Conservation (phyloP, 2,113 vertebrate genomes). For the Ginglymostoma cirratum region DNA sequence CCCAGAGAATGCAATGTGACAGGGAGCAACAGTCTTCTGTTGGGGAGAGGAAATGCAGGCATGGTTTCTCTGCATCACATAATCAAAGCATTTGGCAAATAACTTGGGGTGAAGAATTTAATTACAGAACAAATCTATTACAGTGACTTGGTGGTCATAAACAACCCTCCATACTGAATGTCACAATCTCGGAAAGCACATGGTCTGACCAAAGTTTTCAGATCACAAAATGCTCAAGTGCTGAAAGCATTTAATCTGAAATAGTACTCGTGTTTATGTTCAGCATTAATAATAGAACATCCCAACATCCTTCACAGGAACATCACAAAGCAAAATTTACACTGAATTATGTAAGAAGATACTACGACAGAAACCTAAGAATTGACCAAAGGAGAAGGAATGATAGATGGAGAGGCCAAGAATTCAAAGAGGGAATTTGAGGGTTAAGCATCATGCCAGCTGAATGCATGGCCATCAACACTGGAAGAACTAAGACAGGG, state of each 20-base stretch:
- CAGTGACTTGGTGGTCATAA: background rate
- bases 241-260: background rate
- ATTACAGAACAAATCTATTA: background rate
- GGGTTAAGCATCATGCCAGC: background rate
- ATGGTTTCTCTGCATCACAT: background rate
- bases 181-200: background rate
- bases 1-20: background rate
- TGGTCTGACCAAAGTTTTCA: background rate
- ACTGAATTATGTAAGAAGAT: background rate
- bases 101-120: background rate
- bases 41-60: background rate
- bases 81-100: background rate
- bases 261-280: background rate
- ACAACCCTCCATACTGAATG: background rate
- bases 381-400: background rate
- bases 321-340: background rate
- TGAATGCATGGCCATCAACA: too few relatives aligned
- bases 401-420: background rate
- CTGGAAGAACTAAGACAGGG: background rate
- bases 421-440: background rate
- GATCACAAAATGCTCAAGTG: background rate
- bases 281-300: background rate
- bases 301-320: background rate
- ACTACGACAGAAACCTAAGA: background rate
- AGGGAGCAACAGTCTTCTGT: background rate